Evolutionary conservation across 2,797 vertebrate species (phyloP).

Genomic region (Malacoraja senta): DNA sequence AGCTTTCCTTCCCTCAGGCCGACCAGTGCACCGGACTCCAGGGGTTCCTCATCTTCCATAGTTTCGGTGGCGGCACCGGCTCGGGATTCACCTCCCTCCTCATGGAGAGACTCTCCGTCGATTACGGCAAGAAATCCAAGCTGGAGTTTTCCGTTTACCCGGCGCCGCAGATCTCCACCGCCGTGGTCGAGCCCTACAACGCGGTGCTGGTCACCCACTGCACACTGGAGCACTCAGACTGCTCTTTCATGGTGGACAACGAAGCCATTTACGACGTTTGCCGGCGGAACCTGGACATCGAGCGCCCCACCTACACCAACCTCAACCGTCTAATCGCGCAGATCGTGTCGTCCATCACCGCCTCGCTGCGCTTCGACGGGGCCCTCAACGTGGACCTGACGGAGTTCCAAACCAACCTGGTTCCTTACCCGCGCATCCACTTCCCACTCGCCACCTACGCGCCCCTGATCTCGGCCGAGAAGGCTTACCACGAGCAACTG

Average conservation of each 20-base stretch:
- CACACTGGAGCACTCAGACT: conserved; percentile 37
- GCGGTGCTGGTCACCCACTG: conserved; percentile 27
- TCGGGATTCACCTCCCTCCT: conserved; percentile 28
- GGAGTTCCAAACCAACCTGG: not conserved
- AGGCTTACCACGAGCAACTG: conserved; percentile 32
- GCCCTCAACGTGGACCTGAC: too few relatives aligned
- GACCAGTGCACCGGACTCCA: conserved; percentile 31
- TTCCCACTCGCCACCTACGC: conserved; percentile 15
- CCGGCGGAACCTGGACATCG: conserved; percentile 33
- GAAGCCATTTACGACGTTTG: conserved; percentile 33
- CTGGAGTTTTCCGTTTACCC: conserved; percentile 37
- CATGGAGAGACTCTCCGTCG: conserved; percentile 35
- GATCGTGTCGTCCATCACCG: not conserved
- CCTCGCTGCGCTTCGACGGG: not conserved
- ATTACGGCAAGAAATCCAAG: conserved; percentile 36
- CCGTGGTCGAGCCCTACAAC: conserved; percentile 26
- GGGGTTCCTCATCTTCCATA: conserved; percentile 37
- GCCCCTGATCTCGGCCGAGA: conserved; percentile 22
- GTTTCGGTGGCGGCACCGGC: conserved; percentile 32
- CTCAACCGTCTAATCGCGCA: too few relatives aligned
- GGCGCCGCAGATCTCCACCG: conserved; percentile 32
- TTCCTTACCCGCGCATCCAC: conserved; percentile 21
- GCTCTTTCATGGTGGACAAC: conserved; percentile 37
- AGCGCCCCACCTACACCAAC: conserved; percentile 18
- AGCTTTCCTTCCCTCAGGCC: not conserved